Evolutionary conservation across 2,888 invertebrate species (phyloP), one percentile per base, ranked within the genome.

Genomic region (Hermaeophaga mercurialis): DNA sequence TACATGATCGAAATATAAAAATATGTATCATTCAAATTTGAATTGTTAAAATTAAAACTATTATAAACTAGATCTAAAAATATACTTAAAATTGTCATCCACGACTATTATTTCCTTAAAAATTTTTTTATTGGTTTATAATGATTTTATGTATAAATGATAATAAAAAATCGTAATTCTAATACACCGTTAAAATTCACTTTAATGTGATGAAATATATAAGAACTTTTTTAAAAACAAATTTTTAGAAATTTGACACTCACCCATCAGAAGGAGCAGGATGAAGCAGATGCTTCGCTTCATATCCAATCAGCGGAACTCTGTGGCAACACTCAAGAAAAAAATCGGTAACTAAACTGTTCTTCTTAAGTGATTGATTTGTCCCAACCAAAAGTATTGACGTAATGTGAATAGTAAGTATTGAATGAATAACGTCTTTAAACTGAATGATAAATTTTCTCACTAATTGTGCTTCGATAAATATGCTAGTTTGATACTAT

Each of bases 401-500:
- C 69, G 66, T 64, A 67, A 68, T 11, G 7, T 36, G 8, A 34
- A 11, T 6, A 3, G 15, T 5, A 22, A 39, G 33, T 24, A 38
- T 18, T 11, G 24, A 44, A 14, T 44, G 52, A 43, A 39, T 26
- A 38, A 38, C 26, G 38, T 48, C 38, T 48, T 48, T 26, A 38
- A 12, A 48, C 48, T 48, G 48, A 36, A 39, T 28, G 18, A 15
- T 38, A 38, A 39, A 38, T 38, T 36, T 38, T 28, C 26, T 26
- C 38, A 24, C 38, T 48, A 48, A 48, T 48, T 48, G 28, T 48
- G 48, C 38, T 28, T 43, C 46, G 54, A 59, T 62, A 56, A 55
- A 62, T 59, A 58, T 58, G 59, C 55, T 53, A 55, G 53, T 58
- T 59, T 56, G 59, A 61, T 58, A 65, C 59, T 67, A 68, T 69